Conservation (phyloP, 2,113 vertebrate genomes). For the Aix galericulata region DNA sequence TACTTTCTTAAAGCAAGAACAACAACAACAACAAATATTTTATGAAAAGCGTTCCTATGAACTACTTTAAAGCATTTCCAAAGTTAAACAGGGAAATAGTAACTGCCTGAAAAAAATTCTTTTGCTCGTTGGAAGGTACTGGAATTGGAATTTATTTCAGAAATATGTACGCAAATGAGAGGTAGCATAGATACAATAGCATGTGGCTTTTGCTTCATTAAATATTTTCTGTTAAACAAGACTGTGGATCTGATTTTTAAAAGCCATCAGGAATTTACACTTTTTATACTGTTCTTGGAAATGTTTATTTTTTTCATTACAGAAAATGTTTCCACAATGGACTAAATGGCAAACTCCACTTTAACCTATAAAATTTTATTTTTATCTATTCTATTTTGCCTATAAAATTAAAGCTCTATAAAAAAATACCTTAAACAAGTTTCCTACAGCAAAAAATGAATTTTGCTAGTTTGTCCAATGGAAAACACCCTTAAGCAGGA, state of each 20-base stretch:
- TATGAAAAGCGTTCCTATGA: background rate
- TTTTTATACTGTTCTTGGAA: background rate
- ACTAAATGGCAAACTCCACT: background rate
- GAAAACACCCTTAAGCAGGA: slow-evolving; percentile 26
- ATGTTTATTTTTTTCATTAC: background rate
- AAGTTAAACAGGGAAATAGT: background rate
- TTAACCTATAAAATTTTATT: background rate
- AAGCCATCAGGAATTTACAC: background rate
- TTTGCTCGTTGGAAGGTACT: background rate
- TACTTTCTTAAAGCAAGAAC: background rate
- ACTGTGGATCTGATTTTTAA: background rate
- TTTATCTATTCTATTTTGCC: background rate
- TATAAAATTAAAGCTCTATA: background rate
- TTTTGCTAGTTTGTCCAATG: background rate
- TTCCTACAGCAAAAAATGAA: background rate
- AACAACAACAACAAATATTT: background rate
- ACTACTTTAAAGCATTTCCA: background rate
- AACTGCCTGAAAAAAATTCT: background rate
- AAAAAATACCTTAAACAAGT: background rate
- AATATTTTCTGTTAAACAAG: background rate
- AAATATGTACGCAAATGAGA: background rate
- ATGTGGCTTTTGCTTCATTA: background rate
- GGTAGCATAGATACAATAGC: slow-evolving; percentile 7
- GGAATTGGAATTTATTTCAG: slow-evolving; percentile 3
- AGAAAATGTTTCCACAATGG: background rate